Evolutionary conservation across 2,888 invertebrate species (phyloP).

Genomic region (Acleris emargana): DNA sequence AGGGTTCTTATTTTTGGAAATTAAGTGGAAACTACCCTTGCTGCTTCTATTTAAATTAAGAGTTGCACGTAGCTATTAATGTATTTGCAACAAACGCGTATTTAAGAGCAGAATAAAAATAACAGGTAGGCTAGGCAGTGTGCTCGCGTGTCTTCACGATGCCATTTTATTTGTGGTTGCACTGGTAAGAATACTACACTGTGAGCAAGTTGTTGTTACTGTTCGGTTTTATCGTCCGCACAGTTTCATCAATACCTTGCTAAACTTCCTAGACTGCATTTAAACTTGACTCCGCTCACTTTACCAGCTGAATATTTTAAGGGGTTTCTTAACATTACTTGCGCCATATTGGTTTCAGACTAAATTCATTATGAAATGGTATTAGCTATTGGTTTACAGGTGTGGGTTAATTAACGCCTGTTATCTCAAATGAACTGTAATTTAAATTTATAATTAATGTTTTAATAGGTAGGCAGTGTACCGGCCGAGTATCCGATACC

Average conservation of each 20-base stretch:
- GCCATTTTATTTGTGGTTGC: background rate
- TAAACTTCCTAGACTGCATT: slow-evolving; percentile 40
- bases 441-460: background rate
- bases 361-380: slow-evolving; percentile 28
- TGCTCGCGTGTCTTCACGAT: no score
- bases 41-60: no score
- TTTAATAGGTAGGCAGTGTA: no score
- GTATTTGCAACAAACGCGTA: no score
- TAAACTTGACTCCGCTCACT: slow-evolving; percentile 28
- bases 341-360: slow-evolving; percentile 15
- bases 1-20: no score
- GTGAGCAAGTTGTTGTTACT: slow-evolving; percentile 23
- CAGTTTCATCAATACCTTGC: slow-evolving; percentile 42
- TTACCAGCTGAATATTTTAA: slow-evolving; percentile 32
- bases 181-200: slow-evolving; percentile 4
- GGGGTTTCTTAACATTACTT: slow-evolving; percentile 31
- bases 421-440: background rate
- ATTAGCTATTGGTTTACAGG: slow-evolving; percentile 9
- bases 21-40: no score
- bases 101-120: no score
- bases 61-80: no score
- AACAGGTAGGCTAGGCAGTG: no score
- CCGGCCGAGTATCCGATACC: no score
- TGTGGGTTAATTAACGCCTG: slow-evolving; percentile 9
- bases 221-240: slow-evolving; percentile 33